Evolutionary conservation across 1,140 invertebrate species (phyloP), one percentile per base, ranked within the genome.

Genomic region (Macrocentrus cingulum): DNA sequence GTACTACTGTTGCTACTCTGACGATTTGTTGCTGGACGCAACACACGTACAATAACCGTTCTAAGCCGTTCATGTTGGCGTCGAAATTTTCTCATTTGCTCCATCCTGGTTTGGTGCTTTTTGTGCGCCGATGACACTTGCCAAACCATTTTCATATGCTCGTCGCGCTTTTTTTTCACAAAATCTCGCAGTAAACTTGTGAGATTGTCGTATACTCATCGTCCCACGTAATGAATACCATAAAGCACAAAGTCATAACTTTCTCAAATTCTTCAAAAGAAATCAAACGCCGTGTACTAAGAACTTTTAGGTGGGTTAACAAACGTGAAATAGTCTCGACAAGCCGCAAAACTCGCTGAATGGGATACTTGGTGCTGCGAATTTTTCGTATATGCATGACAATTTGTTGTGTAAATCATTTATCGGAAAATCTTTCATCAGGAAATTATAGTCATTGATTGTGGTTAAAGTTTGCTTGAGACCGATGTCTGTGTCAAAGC

Each of bases 381-480:
- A 99, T 95, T 81, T 99, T 99, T 42, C 92, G 84, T 52, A 99
- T 81, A 80, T 99, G 97, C 37, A 86, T 87, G 71, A 99, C 99
- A 65, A 99, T 98, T 68, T 91, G 88, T 68, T 91, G 88, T 13
- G 81, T 20, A 99, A 80, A 74, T 99, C 97, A 77, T 99, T 98
- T 59, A 99, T 91, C 1, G 98, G 98, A 69, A 99, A 98, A 75
- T 99, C 98, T 74, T 99, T 99, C 97, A 99, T 99, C 49, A 99
- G 76, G 0, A 94, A 92, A 83, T 98, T 99, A 77, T 99, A 99
- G 76, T 99, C 95, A 74, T 96, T 96, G 1, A 99, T 97, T 20
- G 90, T 97, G 5, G 92, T 92, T 45, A 99, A 82, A n/a, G 95
- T 95, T 80, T 97, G 92, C 76, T 99, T 99, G 13, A 99, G 77